phyloP scores from a whole-genome alignment of 1,140 invertebrate species.

The Amyelois transitella region DNA sequence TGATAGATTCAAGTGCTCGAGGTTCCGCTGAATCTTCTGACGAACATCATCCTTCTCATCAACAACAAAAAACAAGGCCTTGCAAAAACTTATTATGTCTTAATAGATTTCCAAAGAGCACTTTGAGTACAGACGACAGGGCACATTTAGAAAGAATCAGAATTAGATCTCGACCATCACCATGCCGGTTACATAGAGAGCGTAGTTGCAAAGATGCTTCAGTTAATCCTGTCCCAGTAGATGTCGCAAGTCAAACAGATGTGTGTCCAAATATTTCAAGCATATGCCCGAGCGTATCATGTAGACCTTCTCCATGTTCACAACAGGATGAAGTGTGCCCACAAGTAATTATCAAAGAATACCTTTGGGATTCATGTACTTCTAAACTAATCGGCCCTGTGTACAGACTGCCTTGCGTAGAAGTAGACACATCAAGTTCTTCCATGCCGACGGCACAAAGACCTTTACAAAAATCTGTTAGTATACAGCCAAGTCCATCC shows the following conservation, averaged over 20 bases:
- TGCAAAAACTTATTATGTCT: neutral
- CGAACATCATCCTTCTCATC: neutral
- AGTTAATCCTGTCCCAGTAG: slow-evolving; percentile 4
- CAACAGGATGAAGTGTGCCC: slow-evolving; percentile 12
- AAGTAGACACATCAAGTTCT: neutral
- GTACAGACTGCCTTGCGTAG: neutral
- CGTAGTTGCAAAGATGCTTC: slow-evolving; percentile 7
- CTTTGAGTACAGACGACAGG: slow-evolving; percentile 6
- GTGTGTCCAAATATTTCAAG: neutral
- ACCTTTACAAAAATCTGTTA: neutral
- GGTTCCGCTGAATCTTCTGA: neutral
- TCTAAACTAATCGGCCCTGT: neutral
- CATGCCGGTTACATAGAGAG: neutral
- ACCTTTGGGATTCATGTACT: slow-evolving; percentile 18
- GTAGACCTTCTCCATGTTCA: neutral
- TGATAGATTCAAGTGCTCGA: neutral
- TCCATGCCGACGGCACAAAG: neutral
- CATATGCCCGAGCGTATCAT: neutral
- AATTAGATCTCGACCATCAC: neutral
- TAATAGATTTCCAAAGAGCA: neutral
- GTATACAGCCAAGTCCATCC: neutral
- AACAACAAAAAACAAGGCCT: neutral
- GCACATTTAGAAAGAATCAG: slow-evolving; percentile 6
- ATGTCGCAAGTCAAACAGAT: slow-evolving; percentile 6
- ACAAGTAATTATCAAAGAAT: slow-evolving; percentile 18